Conservation (phyloP, 1,140 invertebrate species). For the Muscidifurax raptorellus region DNA sequence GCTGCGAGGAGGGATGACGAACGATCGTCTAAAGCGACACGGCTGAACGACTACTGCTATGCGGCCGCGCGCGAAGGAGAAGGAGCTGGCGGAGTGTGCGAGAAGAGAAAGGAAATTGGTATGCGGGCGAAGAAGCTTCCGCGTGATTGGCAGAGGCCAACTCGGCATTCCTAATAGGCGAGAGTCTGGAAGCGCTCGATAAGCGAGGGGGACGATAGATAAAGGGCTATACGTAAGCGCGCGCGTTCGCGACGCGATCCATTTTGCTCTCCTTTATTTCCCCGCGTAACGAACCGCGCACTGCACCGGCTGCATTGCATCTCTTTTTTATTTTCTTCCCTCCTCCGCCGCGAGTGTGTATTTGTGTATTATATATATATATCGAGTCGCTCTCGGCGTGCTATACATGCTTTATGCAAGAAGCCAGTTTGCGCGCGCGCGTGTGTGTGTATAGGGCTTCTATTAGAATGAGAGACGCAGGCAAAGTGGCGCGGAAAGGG, state of each 20-base stretch:
- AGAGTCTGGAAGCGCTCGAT: slow-evolving; percentile 17
- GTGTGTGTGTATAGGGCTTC: slow-evolving; percentile 26
- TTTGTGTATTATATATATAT: no score
- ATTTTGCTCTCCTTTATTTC: slow-evolving; percentile 23
- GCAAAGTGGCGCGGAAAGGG: slow-evolving; percentile 38
- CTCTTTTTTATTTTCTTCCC: no score
- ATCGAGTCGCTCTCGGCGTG: no score
- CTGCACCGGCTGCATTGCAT: no score
- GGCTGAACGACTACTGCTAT: slow-evolving; percentile 4
- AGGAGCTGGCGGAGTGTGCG: background rate
- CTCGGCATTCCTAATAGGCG: slow-evolving; percentile 60
- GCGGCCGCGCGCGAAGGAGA: background rate
- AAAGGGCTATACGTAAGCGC: background rate
- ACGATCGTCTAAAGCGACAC: slow-evolving; percentile 38
- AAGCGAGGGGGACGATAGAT: background rate
- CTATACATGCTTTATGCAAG: no score
- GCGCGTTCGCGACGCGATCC: background rate
- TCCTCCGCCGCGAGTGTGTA: no score
- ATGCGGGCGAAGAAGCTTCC: slow-evolving; percentile 60
- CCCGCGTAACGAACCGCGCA: background rate
- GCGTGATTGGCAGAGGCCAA: slow-evolving; percentile 64
- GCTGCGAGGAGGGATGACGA: slow-evolving; percentile 23
- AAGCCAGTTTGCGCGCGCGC: no score
- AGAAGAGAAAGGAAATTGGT: slow-evolving; percentile 59
- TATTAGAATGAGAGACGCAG: slow-evolving; percentile 24